Percentiles rank a stretch among this genome's conserved stretches.
Conservation (phyloP, 2,888 invertebrate species). For the Camponotus fellah region DNA sequence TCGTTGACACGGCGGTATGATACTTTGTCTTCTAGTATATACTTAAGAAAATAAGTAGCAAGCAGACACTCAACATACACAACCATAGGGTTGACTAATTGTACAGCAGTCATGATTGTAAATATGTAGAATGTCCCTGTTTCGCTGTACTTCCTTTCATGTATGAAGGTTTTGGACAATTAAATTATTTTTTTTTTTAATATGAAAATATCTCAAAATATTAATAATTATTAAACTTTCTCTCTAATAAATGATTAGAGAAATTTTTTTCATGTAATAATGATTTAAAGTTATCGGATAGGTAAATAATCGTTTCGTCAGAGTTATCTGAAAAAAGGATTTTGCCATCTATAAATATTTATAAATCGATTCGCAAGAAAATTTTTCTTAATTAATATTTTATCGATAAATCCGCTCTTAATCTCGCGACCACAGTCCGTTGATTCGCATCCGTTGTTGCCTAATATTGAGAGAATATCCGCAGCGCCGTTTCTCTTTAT, state of each 20-base stretch:
- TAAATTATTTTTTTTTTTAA: slow-evolving; percentile 4
- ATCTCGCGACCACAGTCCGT: slow-evolving; percentile 16
- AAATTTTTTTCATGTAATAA: not conserved
- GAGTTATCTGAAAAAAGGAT: not conserved
- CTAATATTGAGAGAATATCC: not conserved
- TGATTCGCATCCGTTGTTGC: slow-evolving; percentile 26
- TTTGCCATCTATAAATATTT: not conserved
- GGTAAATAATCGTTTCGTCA: not conserved
- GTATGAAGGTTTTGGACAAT: not conserved
- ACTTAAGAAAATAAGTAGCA: slow-evolving; percentile 44
- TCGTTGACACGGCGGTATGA: slow-evolving; percentile 62
- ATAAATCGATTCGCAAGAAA: not conserved
- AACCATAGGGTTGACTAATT: slow-evolving; percentile 37
- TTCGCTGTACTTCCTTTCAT: slow-evolving; percentile 25
- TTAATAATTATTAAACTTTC: not conserved
- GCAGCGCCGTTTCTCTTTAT: slow-evolving; percentile 25
- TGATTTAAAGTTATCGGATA: too few relatives aligned
- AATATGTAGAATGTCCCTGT: slow-evolving; percentile 13
- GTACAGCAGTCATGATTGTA: slow-evolving; percentile 19
- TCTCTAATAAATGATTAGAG: not conserved
- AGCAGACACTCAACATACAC: too few relatives aligned
- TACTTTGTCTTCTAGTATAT: slow-evolving; percentile 49
- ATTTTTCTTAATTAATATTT: slow-evolving; percentile 18
- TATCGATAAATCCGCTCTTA: not conserved
- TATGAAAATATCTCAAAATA: not conserved